Evolutionary conservation across 2,797 vertebrate species (phyloP), one percentile per base, ranked within the genome.

Genomic region (Lutjanus argentimaculatus): DNA sequence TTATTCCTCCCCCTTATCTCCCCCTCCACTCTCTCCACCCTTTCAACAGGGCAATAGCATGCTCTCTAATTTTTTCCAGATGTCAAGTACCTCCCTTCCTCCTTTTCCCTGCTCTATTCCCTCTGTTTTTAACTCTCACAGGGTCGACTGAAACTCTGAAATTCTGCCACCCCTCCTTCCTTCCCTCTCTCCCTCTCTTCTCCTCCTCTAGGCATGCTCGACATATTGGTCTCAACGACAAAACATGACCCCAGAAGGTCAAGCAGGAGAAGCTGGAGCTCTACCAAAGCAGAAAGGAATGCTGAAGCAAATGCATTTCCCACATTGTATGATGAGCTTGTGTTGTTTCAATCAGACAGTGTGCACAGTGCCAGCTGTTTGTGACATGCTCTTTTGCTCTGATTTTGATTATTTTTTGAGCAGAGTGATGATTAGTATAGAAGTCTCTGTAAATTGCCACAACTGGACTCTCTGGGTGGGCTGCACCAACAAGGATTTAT

Each of bases 61-160:
- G 74, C 84, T 77, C 70, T 80, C 55, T 90, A 93, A 95, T 92
- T 76, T 86, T 85, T 93, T 89, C 93, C 94, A 95, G 92, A 95
- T 95, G 94, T 89, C 25, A 57, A 80, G 70, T 80, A 69, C 71
- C 85, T 86, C 89, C 88, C 84, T 76, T 86, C 74, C 77, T 79
- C 65, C 75, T 66, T 59, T 66, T 48, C 42, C 78, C 74, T 52
- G 63, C 85, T 76, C 79, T 42, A 4, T 75, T 84, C 83, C 85
- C 69, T 84, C 79, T 72, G 58, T 76, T 91, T 83, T 71, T 45
- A 69, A 81, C 25, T 84, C 84, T 84, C 79, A 76, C 76, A 70
- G 72, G 70, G 80, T 73, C 8, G 55, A 86, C 80, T 72, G 53
- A 74, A 82, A 76, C 52, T 56, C 67, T 66, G 25, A 79, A 80